phyloP scores from a whole-genome alignment of 1,140 invertebrate species.

The Brachionus koreanus region DNA sequence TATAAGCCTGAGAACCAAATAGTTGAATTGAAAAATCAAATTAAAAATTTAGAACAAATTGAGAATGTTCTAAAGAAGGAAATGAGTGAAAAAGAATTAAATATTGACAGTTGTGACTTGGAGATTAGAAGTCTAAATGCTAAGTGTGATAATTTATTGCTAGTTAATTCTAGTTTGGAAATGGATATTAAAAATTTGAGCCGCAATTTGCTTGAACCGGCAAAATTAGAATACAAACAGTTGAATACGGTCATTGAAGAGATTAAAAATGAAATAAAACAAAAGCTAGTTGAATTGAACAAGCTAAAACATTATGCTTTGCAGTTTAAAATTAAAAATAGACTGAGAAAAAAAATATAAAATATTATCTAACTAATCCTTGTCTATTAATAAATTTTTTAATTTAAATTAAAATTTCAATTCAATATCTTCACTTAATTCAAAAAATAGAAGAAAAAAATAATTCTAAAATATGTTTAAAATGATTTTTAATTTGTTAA shows the following conservation, averaged over 20 bases:
- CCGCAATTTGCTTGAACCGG: not conserved
- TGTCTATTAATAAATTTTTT: not conserved
- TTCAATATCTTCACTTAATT: not conserved
- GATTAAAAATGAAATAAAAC: constrained; percentile 35
- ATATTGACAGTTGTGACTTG: not conserved
- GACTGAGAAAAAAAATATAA: not conserved
- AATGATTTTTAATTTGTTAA: constrained; percentile 1
- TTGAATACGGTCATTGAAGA: not conserved
- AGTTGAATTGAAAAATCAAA: not conserved
- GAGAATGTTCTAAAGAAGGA: not conserved
- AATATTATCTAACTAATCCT: not conserved
- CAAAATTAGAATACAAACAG: not conserved
- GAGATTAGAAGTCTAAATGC: not conserved
- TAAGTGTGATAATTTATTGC: not conserved
- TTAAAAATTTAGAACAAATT: not conserved
- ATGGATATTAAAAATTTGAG: not conserved
- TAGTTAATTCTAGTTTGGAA: not conserved
- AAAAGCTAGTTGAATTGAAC: constrained; percentile 1
- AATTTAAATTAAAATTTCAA: not conserved
- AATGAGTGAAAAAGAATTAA: not conserved
- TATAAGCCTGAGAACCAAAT: constrained; percentile 19
- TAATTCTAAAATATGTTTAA: not conserved
- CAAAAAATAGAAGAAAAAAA: not conserved
- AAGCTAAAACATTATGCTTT: constrained; percentile 3
- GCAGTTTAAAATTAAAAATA: constrained; percentile 13